Conservation (phyloP, 2,888 invertebrate genomes). For the Chelonus formosanus region DNA sequence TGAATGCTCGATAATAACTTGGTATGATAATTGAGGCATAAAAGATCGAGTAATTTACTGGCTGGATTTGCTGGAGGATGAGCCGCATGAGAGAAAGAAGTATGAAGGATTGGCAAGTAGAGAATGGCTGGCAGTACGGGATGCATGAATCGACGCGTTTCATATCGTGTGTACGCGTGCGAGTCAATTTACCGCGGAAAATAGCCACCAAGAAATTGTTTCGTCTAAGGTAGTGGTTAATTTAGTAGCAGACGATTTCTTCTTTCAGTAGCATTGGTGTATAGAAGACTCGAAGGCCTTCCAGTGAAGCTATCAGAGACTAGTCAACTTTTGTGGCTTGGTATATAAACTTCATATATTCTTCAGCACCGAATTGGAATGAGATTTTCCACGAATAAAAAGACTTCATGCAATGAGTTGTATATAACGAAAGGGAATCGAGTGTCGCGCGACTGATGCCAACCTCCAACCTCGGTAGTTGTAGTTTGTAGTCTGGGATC, state of each 20-base stretch:
- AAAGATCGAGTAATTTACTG: conserved; percentile 53
- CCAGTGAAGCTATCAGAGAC: too few relatives aligned
- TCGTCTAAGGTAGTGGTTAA: conserved; percentile 53
- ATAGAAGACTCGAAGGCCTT: conserved; percentile 33
- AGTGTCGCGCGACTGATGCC: conserved; percentile 23
- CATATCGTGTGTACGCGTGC: conserved; percentile 39
- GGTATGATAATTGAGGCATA: conserved; percentile 57
- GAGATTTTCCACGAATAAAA: conserved; percentile 45
- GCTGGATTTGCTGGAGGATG: conserved; percentile 36
- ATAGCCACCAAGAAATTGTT: conserved; percentile 53
- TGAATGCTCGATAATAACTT: conserved; percentile 48
- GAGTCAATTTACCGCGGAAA: conserved; percentile 54
- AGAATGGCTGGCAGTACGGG: conserved; percentile 25
- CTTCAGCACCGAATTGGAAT: conserved; percentile 45
- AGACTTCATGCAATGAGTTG: conserved; percentile 9
- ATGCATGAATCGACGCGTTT: conserved; percentile 36
- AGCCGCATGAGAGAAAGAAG: conserved; percentile 8
- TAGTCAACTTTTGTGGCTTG: background rate
- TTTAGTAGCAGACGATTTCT: conserved; percentile 42
- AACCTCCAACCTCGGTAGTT: conserved; percentile 21
- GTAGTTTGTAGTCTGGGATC: conserved; percentile 22
- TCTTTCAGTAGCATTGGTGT: background rate
- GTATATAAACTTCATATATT: conserved; percentile 1
- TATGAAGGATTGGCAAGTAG: conserved; percentile 15
- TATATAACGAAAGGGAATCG: conserved; percentile 19